phyloP scores from a whole-genome alignment of 2,797 vertebrate genomes.

The Myioborus miniatus region DNA sequence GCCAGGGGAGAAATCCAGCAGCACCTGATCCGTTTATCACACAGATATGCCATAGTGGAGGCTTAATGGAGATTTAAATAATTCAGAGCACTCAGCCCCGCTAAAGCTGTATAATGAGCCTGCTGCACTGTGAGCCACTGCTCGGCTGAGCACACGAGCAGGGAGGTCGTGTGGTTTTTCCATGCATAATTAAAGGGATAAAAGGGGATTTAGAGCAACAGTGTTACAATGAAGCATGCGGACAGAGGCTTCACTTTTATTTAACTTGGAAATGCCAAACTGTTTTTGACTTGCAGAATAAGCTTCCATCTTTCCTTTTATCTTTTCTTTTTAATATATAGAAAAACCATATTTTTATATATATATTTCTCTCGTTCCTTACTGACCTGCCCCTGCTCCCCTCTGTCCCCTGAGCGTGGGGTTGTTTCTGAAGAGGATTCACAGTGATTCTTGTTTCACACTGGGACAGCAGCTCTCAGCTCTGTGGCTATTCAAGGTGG shows the following conservation, averaged over 20 bases:
- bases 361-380: neutral
- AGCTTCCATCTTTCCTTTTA: neutral
- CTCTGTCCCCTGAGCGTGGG: neutral
- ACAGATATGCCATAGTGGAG: conserved; percentile 77
- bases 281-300: conserved; percentile 42
- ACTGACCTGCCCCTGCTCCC: neutral
- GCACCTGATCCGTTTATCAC: conserved; percentile 81
- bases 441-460: neutral
- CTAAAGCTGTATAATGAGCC: conserved; percentile 86
- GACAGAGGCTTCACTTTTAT: conserved; percentile 56
- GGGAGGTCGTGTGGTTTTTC: conserved; percentile 74
- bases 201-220: conserved; percentile 66
- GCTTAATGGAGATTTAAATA: conserved; percentile 90
- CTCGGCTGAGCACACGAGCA: conserved; percentile 67
- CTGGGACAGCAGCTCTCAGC: neutral
- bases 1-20: conserved; percentile 66
- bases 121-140: conserved; percentile 74
- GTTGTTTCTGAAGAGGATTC: neutral
- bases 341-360: neutral
- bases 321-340: neutral
- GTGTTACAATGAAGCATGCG: conserved; percentile 73
- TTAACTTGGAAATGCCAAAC: conserved; percentile 53
- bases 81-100: conserved; percentile 85
- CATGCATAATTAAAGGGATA: conserved; percentile 69
- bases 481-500: neutral